These are phyloP conservation scores for Corythaixoides concolor DNA, from an alignment of 2,113 vertebrate species.

Conservation along the genomic window DNA sequence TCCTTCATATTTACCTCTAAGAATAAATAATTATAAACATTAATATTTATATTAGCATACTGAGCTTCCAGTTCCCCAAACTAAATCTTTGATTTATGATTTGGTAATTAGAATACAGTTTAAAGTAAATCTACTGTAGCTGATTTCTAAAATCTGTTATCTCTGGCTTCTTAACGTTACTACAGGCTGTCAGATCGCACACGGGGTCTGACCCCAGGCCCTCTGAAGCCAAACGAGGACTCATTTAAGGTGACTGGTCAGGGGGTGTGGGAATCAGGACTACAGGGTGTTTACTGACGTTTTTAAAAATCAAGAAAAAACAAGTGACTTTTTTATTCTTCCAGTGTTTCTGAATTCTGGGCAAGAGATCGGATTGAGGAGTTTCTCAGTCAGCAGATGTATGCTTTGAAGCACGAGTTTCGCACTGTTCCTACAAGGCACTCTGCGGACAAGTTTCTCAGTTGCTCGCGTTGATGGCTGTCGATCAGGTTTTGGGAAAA, in stretches of 20 bases:
- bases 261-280: background rate
- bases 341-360: conserved; percentile 36
- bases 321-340: background rate
- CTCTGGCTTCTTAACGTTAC: background rate
- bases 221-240: background rate
- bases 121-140: background rate
- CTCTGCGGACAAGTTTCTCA: conserved; percentile 71
- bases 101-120: background rate
- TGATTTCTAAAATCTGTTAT: background rate
- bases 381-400: conserved; percentile 62
- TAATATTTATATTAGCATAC: background rate
- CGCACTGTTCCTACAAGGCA: conserved; percentile 41
- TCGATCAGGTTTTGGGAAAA: conserved; percentile 76
- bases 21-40: background rate
- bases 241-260: background rate
- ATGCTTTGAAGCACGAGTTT: background rate
- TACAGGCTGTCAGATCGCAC: background rate
- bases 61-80: background rate
- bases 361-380: conserved; percentile 64
- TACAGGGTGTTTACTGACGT: background rate
- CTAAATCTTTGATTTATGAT: background rate
- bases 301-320: background rate
- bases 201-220: background rate
- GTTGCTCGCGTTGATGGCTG: conserved; percentile 70
- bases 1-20: background rate